Evolutionary conservation across 2,797 vertebrate species (phyloP).

Genomic region (Hybognathus amarus): DNA sequence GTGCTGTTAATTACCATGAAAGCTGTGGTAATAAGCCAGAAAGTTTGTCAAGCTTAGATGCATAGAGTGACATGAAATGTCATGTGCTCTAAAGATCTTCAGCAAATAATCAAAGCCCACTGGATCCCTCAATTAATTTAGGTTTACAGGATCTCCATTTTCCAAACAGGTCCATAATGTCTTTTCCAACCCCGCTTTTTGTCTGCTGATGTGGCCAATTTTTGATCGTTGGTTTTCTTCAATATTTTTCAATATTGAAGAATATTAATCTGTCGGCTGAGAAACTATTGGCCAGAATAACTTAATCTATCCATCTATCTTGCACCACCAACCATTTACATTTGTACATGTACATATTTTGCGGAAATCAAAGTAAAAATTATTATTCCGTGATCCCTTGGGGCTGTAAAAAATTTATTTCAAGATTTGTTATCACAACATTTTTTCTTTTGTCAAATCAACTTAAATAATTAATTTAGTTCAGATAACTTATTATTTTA

Average conservation of each 20-base stretch:
- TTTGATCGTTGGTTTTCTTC: background rate
- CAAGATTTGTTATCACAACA: too few species aligned
- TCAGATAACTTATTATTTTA: too few species aligned
- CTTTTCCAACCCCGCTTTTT: background rate
- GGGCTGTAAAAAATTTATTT: too few species aligned
- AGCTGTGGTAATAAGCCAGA: slow-evolving; percentile 9
- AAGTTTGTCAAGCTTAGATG: slow-evolving; percentile 17
- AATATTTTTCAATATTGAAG: too few species aligned
- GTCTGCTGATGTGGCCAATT: background rate
- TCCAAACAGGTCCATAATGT: background rate
- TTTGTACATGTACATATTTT: background rate
- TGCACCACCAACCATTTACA: background rate
- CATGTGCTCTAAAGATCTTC: background rate
- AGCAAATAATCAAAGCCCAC: background rate
- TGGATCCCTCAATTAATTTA: background rate
- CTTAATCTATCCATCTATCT: background rate
- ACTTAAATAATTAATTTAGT: too few species aligned
- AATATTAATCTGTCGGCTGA: background rate
- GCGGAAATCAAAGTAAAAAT: background rate
- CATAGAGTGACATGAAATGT: background rate
- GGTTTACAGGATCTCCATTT: background rate
- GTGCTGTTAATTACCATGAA: slow-evolving; percentile 31
- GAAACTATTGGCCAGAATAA: background rate
- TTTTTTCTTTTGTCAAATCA: too few species aligned
- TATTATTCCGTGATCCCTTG: background rate